phyloP scores from a whole-genome alignment of 2,113 vertebrate species.

The Bubo bubo region DNA sequence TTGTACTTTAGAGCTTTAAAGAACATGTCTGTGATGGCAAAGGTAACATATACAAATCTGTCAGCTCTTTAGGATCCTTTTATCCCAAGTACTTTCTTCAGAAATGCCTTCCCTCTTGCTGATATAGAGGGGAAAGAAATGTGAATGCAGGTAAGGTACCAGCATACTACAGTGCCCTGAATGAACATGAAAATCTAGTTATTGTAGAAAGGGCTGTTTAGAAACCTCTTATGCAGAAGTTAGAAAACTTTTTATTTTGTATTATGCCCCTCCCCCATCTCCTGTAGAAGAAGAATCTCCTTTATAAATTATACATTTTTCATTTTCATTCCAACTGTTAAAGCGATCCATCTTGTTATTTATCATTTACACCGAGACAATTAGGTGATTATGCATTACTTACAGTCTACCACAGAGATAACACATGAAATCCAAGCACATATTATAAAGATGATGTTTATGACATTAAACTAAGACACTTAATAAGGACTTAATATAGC shows the following conservation, averaged over 20 bases:
- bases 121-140: neutral
- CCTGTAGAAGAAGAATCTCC: neutral
- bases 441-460: neutral
- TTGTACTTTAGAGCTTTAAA: neutral
- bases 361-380: neutral
- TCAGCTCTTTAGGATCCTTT: neutral
- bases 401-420: neutral
- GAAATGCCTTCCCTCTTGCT: neutral
- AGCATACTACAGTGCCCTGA: neutral
- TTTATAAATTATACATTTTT: neutral
- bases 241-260: neutral
- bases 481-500: neutral
- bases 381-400: neutral
- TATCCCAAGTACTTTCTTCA: neutral
- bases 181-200: neutral
- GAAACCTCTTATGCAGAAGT: neutral
- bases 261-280: neutral
- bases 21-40: neutral
- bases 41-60: neutral
- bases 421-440: neutral
- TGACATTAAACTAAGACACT: neutral
- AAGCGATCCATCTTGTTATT: neutral
- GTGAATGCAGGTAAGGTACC: neutral
- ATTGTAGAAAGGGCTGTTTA: neutral
- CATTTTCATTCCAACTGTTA: neutral